Evolutionary conservation across 2,888 invertebrate species (phyloP).

Genomic region (Unio delphinus): DNA sequence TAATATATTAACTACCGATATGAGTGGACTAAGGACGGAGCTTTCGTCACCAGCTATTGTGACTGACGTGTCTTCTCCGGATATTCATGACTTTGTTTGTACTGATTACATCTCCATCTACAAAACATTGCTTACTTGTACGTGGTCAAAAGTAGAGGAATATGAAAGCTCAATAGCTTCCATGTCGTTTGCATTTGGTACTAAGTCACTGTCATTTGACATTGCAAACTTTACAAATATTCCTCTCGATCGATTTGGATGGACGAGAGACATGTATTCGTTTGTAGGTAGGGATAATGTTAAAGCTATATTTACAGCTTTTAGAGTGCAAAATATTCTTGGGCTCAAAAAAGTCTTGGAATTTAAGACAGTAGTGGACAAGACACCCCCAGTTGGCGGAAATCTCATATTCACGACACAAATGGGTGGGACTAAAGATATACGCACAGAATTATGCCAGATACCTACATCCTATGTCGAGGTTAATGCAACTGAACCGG

Average conservation of each 20-base stretch:
- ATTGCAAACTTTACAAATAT: conserved; percentile 16
- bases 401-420: conserved; percentile 32
- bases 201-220: conserved; percentile 11
- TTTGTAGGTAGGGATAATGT: neutral
- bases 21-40: conserved; percentile 30
- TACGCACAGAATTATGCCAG: conserved; percentile 29
- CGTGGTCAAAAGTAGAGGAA: conserved; percentile 34
- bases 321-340: conserved; percentile 29
- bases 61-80: conserved; percentile 35
- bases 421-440: conserved; percentile 3
- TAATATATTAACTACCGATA: conserved; percentile 29
- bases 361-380: conserved; percentile 27
- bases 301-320: conserved; percentile 16
- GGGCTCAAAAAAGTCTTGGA: conserved; percentile 19
- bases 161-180: conserved; percentile 38
- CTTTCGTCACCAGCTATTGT: conserved; percentile 32
- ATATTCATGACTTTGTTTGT: conserved; percentile 28
- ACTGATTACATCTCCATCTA: conserved; percentile 27
- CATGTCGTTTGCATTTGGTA: conserved; percentile 29
- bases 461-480: conserved; percentile 36
- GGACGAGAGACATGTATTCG: neutral
- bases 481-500: conserved; percentile 10
- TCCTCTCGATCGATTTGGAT: conserved; percentile 5
- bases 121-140: conserved; percentile 28
- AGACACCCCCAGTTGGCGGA: conserved; percentile 25